Evolutionary conservation across 2,797 vertebrate genomes (phyloP).

Genomic region (Neosalanx taihuensis): DNA sequence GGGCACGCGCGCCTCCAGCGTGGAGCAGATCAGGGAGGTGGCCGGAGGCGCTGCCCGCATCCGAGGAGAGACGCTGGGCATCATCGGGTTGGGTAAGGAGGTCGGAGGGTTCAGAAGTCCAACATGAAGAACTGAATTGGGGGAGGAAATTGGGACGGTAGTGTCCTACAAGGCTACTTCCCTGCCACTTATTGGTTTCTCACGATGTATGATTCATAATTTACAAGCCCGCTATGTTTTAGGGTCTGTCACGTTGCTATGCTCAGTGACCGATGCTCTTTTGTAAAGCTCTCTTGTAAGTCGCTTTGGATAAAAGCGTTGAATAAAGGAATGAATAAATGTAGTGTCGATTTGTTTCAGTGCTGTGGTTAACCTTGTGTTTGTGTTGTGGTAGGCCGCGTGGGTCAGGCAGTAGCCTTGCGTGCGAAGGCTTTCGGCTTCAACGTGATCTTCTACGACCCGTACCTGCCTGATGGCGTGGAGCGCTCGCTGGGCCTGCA

Average conservation of each 20-base stretch:
- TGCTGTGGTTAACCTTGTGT: neutral
- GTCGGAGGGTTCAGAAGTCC: neutral
- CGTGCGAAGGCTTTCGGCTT: slow-evolving; percentile 81
- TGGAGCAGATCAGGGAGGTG: slow-evolving; percentile 81
- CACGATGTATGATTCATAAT: too few species aligned
- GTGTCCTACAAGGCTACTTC: neutral
- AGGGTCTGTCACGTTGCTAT: too few species aligned
- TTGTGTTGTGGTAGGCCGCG: slow-evolving; percentile 64
- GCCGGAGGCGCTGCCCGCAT: slow-evolving; percentile 80
- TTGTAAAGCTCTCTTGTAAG: too few species aligned
- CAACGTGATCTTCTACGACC: slow-evolving; percentile 81
- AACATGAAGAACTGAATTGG: neutral
- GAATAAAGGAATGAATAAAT: too few species aligned
- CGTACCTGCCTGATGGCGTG: slow-evolving; percentile 79
- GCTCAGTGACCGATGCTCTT: too few species aligned
- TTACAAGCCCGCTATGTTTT: too few species aligned
- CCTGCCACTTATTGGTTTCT: too few species aligned
- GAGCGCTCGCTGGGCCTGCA: slow-evolving; percentile 81
- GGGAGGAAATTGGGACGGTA: neutral
- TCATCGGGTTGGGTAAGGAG: slow-evolving; percentile 79
- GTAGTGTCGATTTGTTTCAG: neutral
- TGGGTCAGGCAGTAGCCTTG: slow-evolving; percentile 81
- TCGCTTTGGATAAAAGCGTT: too few species aligned
- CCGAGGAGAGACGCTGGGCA: slow-evolving; percentile 80
- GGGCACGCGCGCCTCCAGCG: slow-evolving; percentile 76